Evolutionary conservation across 2,888 invertebrate species (phyloP), one percentile per base, ranked within the genome.

Genomic region (Leptogaster cylindrica): DNA sequence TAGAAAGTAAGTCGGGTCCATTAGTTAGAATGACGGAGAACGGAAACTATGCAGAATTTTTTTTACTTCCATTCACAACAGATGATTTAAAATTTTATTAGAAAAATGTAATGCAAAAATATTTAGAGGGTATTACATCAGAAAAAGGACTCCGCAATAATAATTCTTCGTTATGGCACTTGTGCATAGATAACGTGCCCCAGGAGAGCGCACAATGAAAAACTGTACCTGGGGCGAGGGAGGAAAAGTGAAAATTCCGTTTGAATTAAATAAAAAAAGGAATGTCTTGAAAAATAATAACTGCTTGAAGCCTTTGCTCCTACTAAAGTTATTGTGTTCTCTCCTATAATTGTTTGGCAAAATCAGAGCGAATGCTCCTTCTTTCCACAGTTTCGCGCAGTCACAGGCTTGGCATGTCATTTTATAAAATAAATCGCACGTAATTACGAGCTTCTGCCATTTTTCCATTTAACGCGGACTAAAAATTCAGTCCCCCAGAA

Each of bases 271-370:
- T 14, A 64, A 48, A 48, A 25, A 65, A 65, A 52, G 55, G 68
- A 55, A 68, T 65, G 48, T 55, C 65, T 68, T 55, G 55, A 23
- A 55, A 58, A 41, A 48, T 39, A 58, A 68, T 68, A 68, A 65
- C 65, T 65, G 68, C 68, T 58, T 28, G 48, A 39, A 48, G 58
- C 36, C 55, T 65, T 65, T 65, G 65, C 65, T 58, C 65, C 55
- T 55, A 50, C 58, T 58, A 39, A 68, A 65, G 51, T 68, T 65
- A 65, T 68, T 68, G 68, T 68, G 65, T 65, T 68, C 55, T 50
- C 48, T 55, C 65, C 20, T 46, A 55, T 68, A 68, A 68, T 68
- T 68, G 65, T 68, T 68, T 65, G 65, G 65, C 44, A 50, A 50
- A 48, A 67, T 64, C 52, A 50, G 50, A 51, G n/a, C 61, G 25